Base-by-base conservation (phyloP, 2,113 vertebrate genomes). In the Boulengeromyrus knoepffleri region DNA sequence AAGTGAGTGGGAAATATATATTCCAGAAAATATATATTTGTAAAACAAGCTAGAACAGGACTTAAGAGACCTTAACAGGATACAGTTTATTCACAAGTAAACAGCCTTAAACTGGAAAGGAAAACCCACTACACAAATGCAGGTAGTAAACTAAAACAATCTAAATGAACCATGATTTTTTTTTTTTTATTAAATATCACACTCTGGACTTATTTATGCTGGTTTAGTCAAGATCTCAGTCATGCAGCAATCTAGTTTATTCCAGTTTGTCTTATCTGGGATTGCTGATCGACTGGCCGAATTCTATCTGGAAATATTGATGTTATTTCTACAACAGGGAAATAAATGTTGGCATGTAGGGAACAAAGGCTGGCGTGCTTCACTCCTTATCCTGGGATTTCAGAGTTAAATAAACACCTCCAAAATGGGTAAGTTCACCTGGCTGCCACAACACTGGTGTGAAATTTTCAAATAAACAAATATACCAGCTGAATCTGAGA, bases 61-160 rank as follows among this genome's bases (percentile, higher is more conserved):
- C 19, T 53, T 88, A 27, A 56, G 12, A 47, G 80, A 36, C 80
- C 2, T 88, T 84, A 62, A 66, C 62, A 24, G 74, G 42, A 49
- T 62, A 49, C 49, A 39, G 49, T 80, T 36, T 45, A n/a, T 45
- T 87, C 27, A 53, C 8, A 90, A 83, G 66, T 70, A 88, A 53
- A 90, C 17, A 21, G 27, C 36, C 31, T 47, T 45, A 31, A 2
- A 50, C 17, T 85, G 52, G 87, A 77, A 90, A 85, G 90, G 74
- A 52, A 88, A 66, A 36, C 24, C 52, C 46, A 49, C 1, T 50
- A 62, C 77, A 66, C 47, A 90, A 83, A 90, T 19, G 24, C 39
- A 90, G 90, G 87, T 88, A 88, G 52, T 88, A 49, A n/a, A 45
- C 56, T 88, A 89, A 49, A 83, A 83, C 49, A 89, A 80, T 27